Conservation (phyloP, 2,888 invertebrate species). For the Platycnemis pennipes region DNA sequence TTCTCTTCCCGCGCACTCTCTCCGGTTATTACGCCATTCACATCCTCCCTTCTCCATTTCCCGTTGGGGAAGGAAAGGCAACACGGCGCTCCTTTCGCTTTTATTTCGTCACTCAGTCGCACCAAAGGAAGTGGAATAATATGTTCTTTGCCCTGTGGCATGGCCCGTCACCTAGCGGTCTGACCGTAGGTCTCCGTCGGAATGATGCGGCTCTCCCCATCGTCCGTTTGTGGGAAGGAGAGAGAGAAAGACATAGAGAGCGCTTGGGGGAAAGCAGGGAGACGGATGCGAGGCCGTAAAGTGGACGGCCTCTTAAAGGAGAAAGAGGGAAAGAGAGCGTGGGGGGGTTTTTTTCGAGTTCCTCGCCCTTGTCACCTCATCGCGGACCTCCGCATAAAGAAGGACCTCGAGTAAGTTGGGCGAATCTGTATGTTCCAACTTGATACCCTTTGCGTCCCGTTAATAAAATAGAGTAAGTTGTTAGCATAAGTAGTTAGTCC, state of each 20-base stretch:
- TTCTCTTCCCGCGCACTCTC: not conserved
- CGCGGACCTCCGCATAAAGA: too few species aligned
- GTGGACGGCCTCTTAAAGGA: not conserved
- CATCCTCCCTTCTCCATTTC: not conserved
- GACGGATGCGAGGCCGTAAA: not conserved
- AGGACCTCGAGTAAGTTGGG: too few species aligned
- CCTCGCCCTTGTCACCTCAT: not conserved
- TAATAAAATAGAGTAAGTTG: too few species aligned
- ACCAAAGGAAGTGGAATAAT: slow-evolving; percentile 30
- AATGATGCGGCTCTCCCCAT: not conserved
- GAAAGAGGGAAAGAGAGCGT: not conserved
- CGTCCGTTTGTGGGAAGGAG: not conserved
- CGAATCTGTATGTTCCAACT: too few species aligned
- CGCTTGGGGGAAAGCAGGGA: not conserved
- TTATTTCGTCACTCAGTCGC: not conserved
- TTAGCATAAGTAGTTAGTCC: too few species aligned
- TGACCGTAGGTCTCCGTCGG: not conserved
- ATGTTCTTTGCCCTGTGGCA: not conserved
- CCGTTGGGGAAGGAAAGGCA: not conserved
- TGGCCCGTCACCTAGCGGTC: not conserved
- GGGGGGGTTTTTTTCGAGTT: not conserved
- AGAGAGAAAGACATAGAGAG: not conserved
- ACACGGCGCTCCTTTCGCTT: not conserved
- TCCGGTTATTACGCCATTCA: not conserved
- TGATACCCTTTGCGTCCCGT: too few species aligned